A percentile compares a stretch with the other conserved stretches of the same genome.
phyloP scores from a whole-genome alignment of 2,797 vertebrate genomes.

The Coilia nasus region DNA sequence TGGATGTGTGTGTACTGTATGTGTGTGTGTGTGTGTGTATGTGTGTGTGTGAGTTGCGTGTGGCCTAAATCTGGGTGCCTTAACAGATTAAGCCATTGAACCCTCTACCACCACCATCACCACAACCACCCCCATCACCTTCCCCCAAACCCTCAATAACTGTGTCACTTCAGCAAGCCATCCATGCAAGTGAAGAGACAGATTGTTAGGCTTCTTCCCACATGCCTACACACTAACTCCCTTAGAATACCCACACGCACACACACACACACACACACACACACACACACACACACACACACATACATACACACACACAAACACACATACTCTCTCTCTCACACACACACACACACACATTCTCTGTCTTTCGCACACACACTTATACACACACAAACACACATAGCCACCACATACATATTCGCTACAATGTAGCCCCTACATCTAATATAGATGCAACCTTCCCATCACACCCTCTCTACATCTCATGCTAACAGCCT shows the following conservation, averaged over 20 bases:
- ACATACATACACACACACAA: too few species aligned
- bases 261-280: constrained; percentile 19
- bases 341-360: too few species aligned
- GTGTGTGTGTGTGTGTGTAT: constrained; percentile 36
- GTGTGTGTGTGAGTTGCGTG: constrained; percentile 33
- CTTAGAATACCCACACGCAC: background rate
- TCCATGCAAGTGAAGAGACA: background rate
- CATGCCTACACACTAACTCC: background rate
- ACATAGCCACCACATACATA: too few species aligned
- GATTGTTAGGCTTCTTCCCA: constrained; percentile 5
- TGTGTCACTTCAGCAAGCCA: background rate
- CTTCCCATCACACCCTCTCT: background rate
- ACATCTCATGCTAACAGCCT: background rate
- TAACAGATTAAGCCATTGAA: constrained; percentile 44
- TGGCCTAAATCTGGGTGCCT: constrained; percentile 48
- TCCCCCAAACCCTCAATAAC: background rate
- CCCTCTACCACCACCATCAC: background rate
- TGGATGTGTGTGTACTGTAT: constrained; percentile 32
- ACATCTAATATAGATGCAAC: background rate
- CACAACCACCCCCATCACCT: background rate
- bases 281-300: constrained; percentile 13
- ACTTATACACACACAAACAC: too few species aligned
- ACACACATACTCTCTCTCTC: too few species aligned
- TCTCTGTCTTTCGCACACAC: background rate
- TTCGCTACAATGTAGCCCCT: background rate